A percentile compares a stretch with the other conserved stretches of the same genome.
These are phyloP conservation scores for Mimachlamys varia DNA, from an alignment of 2,888 invertebrate species.

Conservation along the genomic window DNA sequence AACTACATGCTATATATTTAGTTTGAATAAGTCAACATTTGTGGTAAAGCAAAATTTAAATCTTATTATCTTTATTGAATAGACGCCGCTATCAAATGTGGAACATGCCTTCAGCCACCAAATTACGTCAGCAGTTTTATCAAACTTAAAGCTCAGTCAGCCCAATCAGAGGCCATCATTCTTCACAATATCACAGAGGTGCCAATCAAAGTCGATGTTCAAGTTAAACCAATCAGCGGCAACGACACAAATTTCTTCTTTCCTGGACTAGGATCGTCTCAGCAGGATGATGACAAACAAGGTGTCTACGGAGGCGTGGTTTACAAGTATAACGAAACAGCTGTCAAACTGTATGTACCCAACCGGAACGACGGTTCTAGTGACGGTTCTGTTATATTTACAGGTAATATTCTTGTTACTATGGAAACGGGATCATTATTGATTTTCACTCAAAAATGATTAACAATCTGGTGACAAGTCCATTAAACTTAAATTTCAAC, in stretches of 20 bases:
- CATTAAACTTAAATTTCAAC: too few species aligned
- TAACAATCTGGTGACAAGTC: too few species aligned
- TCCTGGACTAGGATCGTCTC: not conserved
- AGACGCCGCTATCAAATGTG: not conserved
- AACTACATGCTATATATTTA: too few species aligned
- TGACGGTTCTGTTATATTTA: not conserved
- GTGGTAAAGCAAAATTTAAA: too few species aligned
- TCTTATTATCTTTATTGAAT: not conserved
- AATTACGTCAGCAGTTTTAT: constrained; percentile 11
- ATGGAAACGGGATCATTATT: too few species aligned
- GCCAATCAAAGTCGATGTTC: not conserved
- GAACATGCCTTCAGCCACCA: not conserved
- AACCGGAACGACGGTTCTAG: not conserved
- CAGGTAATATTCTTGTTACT: not conserved
- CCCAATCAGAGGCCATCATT: not conserved
- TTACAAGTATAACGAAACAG: constrained; percentile 1
- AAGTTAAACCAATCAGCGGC: not conserved
- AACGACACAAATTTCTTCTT: not conserved
- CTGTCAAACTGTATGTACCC: not conserved
- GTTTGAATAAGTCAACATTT: too few species aligned
- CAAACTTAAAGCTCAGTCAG: not conserved
- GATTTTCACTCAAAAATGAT: too few species aligned
- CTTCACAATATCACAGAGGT: not conserved
- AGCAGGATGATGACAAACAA: not conserved
- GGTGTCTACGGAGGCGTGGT: not conserved